Percentiles rank a stretch among this genome's conserved stretches.
These are phyloP conservation scores for Thinocorus orbignyianus DNA, from an alignment of 2,113 vertebrate genomes.

Conservation along the genomic window DNA sequence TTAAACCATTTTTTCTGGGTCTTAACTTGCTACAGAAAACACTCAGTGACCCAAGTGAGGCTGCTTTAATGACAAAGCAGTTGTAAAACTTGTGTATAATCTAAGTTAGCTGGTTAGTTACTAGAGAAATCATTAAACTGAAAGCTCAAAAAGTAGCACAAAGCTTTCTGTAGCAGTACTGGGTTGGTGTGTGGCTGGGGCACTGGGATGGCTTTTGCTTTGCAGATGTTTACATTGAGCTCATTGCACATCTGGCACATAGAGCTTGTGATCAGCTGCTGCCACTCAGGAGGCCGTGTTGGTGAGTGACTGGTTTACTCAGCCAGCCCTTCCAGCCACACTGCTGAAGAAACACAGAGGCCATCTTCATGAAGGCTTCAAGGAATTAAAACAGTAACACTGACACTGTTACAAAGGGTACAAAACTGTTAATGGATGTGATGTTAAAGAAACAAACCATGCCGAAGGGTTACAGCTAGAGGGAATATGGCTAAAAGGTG, in stretches of 20 bases:
- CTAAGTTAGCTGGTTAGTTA: neutral
- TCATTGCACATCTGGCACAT: neutral
- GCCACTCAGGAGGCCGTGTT: accelerated
- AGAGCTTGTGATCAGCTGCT: neutral
- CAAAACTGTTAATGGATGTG: no score
- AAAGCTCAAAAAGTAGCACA: neutral
- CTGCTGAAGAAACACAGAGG: neutral
- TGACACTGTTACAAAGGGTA: no score
- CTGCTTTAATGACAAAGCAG: neutral
- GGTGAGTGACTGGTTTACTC: neutral
- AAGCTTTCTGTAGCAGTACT: neutral
- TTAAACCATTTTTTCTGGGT: neutral
- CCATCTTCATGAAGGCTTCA: no score
- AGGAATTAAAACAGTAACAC: neutral
- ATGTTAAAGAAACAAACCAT: neutral
- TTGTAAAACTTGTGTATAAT: neutral
- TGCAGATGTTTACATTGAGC: neutral
- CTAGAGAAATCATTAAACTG: neutral
- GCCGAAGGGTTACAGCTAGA: neutral
- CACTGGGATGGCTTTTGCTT: neutral
- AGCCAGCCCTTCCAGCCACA: neutral
- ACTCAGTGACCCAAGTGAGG: neutral
- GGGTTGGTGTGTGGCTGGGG: neutral
- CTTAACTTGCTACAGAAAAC: neutral
- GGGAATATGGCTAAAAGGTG: neutral